phyloP scores from a whole-genome alignment of 2,888 invertebrate genomes.

The Dexiosoma caninum region DNA sequence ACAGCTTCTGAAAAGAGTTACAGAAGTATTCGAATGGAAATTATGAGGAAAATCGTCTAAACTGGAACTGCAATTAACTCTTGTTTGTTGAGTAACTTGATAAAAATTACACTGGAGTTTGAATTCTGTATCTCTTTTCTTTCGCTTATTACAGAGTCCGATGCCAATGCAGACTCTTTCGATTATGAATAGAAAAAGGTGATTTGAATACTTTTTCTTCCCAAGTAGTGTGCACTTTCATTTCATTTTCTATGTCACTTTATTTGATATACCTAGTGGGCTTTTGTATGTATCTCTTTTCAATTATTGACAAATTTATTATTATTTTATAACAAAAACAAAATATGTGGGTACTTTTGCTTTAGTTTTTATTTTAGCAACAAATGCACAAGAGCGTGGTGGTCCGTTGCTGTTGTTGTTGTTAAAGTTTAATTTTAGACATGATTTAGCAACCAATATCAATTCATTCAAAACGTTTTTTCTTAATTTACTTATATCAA shows the following conservation, averaged over 20 bases:
- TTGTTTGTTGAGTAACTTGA: background rate
- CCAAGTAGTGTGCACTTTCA: background rate
- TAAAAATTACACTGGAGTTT: background rate
- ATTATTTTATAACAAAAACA: background rate
- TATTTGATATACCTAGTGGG: too few relatives aligned
- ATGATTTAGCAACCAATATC: constrained; percentile 46
- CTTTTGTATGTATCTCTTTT: background rate
- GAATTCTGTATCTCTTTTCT: background rate
- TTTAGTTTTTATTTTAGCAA: background rate
- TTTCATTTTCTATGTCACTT: background rate
- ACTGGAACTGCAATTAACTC: too few relatives aligned
- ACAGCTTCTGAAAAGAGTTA: background rate
- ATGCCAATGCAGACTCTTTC: background rate
- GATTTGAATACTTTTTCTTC: background rate
- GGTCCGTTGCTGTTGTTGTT: background rate
- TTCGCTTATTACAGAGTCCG: background rate
- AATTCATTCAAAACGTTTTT: constrained; percentile 29
- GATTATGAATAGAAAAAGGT: background rate
- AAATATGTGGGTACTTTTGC: background rate
- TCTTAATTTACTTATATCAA: constrained; percentile 32
- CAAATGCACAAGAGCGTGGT: background rate
- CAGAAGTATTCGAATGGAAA: too few relatives aligned
- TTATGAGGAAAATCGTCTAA: too few relatives aligned
- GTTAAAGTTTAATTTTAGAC: constrained; percentile 53
- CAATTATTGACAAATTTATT: background rate